Conservation (phyloP, 2,113 vertebrate genomes). For the Conger conger region DNA sequence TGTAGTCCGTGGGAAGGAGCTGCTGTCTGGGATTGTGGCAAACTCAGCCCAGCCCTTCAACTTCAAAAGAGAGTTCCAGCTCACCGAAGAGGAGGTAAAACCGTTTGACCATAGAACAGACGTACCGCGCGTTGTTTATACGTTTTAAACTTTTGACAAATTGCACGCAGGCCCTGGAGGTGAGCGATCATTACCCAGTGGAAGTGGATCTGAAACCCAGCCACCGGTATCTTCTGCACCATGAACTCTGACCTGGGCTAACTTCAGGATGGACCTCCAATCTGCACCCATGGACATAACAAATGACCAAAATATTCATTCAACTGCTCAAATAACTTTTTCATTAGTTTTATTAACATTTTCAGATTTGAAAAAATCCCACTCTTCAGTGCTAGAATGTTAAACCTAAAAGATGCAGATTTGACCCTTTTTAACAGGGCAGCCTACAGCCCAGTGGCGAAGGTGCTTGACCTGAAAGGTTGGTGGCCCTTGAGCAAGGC, state of each 20-base stretch:
- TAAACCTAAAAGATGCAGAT: no score
- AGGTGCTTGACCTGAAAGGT: no score
- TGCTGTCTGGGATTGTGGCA: slow-evolving; percentile 65
- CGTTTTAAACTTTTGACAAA: not conserved
- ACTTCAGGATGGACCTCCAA: not conserved
- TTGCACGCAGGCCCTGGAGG: slow-evolving; percentile 69
- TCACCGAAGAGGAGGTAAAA: slow-evolving; percentile 71
- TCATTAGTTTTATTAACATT: no score
- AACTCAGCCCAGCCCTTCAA: slow-evolving; percentile 75
- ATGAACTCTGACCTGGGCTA: slow-evolving; percentile 59
- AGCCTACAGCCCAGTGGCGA: no score
- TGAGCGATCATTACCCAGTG: slow-evolving; percentile 88
- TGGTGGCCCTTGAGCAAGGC: no score
- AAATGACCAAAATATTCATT: no score
- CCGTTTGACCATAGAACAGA: not conserved
- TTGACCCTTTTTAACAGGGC: no score
- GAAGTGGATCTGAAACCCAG: slow-evolving; percentile 76
- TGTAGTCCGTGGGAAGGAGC: slow-evolving; percentile 72
- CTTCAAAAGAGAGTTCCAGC: slow-evolving; percentile 70
- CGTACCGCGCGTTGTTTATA: no score
- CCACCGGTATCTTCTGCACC: slow-evolving; percentile 61
- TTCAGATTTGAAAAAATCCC: no score
- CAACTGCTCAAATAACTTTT: no score
- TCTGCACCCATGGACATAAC: not conserved
- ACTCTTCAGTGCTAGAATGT: no score